Evolutionary conservation across 2,797 vertebrate species (phyloP).

Genomic region (Leptodactylus fallax): DNA sequence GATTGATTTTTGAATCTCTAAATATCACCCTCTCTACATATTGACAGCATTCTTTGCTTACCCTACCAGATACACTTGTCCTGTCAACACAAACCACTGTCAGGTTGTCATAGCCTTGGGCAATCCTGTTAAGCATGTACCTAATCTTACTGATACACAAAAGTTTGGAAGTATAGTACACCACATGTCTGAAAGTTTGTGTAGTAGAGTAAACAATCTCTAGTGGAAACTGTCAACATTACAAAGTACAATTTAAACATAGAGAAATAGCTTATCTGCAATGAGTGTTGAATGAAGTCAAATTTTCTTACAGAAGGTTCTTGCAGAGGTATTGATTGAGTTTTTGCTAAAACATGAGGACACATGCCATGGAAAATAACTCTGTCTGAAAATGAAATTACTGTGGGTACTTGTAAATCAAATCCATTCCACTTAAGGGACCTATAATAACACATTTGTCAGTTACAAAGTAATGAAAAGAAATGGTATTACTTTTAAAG

Average conservation of each 20-base stretch:
- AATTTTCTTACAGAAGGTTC: constrained; percentile 2
- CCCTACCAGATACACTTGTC: constrained; percentile 2
- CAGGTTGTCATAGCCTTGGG: background rate
- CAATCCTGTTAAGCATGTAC: background rate
- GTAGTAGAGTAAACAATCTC: background rate
- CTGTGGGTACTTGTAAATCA: constrained; percentile 65
- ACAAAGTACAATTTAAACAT: no score
- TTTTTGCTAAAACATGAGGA: constrained; percentile 61
- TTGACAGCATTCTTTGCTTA: background rate
- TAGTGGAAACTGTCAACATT: background rate
- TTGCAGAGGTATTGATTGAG: constrained; percentile 64
- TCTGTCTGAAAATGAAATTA: constrained; percentile 56
- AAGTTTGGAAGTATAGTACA: background rate
- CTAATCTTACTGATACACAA: background rate
- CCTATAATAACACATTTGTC: constrained; percentile 65
- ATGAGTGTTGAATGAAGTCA: background rate
- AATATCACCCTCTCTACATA: background rate
- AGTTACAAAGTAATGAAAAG: constrained; percentile 67
- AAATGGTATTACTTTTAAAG: constrained; percentile 66
- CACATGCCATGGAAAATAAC: constrained; percentile 62
- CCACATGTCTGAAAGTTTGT: background rate
- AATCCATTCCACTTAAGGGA: constrained; percentile 65
- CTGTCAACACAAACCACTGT: background rate
- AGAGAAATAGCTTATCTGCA: background rate
- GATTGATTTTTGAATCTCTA: background rate